A percentile compares a stretch with the other conserved stretches of the same genome.
phyloP scores from a whole-genome alignment of 2,113 vertebrate species.

The Zosterops hypoxanthus region DNA sequence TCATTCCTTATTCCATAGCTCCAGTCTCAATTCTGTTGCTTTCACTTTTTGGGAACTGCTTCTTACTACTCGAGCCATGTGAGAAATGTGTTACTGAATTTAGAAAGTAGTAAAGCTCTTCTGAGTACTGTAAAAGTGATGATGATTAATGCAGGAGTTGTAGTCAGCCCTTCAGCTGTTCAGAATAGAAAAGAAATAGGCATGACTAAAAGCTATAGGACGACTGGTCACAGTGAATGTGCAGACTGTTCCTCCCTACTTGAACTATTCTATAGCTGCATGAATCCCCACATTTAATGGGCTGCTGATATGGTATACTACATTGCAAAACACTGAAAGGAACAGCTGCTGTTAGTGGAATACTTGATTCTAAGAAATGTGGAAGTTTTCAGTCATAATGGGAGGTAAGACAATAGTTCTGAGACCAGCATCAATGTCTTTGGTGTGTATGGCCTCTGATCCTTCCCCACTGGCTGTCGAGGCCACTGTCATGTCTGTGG shows the following conservation, averaged over 20 bases:
- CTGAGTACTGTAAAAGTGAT: conserved; percentile 25
- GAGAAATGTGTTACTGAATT: conserved; percentile 14
- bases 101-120: conserved; percentile 55
- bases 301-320: not conserved
- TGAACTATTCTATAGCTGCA: not conserved
- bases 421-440: not conserved
- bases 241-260: not conserved
- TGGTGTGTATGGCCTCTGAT: not conserved
- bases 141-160: conserved; percentile 42
- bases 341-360: not conserved
- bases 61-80: not conserved
- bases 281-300: not conserved
- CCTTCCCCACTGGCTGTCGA: not conserved
- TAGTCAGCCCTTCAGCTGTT: conserved; percentile 11
- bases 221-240: not conserved
- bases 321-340: not conserved
- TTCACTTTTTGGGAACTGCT: conserved; percentile 3
- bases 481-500: not conserved
- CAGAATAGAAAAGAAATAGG: not conserved
- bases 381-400: not conserved
- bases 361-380: not conserved
- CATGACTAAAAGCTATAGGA: not conserved
- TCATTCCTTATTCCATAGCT: not conserved
- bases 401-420: not conserved
- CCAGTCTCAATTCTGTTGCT: not conserved